These are phyloP conservation scores for Poecile atricapillus DNA, from an alignment of 2,113 vertebrate genomes.

Conservation along the genomic window DNA sequence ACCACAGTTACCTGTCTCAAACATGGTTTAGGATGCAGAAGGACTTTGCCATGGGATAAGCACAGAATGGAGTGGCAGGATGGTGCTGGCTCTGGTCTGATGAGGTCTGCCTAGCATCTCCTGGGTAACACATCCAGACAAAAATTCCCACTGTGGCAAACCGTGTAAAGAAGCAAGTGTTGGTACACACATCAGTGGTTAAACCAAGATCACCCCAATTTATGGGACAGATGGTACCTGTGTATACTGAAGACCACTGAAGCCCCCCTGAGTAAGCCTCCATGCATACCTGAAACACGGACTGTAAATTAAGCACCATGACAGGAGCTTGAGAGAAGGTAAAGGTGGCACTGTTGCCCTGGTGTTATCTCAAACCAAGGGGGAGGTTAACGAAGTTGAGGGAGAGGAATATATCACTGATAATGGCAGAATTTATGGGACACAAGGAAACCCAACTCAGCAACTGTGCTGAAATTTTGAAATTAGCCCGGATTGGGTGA, in stretches of 20 bases:
- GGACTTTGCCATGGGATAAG: neutral
- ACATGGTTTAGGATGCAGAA: neutral
- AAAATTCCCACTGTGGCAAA: neutral
- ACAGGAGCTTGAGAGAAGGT: neutral
- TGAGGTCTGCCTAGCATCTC: neutral
- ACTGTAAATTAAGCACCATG: too few species aligned
- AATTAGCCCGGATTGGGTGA: accelerated
- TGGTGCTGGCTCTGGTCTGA: neutral
- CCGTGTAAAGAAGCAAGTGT: accelerated
- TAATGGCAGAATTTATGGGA: neutral
- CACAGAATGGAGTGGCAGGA: neutral
- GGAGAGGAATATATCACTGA: neutral
- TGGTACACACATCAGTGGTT: neutral
- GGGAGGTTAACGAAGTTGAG: neutral
- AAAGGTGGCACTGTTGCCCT: neutral
- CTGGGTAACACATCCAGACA: neutral
- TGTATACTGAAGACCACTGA: neutral
- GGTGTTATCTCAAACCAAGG: neutral
- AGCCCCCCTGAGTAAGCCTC: neutral
- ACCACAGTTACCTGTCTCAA: neutral
- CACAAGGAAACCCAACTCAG: neutral
- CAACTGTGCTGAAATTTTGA: neutral
- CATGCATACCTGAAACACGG: neutral
- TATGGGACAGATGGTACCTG: neutral
- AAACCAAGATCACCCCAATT: neutral